Evolutionary conservation across 1,140 invertebrate species (phyloP), one percentile per base, ranked within the genome.

Genomic region (Dryas iulia): DNA sequence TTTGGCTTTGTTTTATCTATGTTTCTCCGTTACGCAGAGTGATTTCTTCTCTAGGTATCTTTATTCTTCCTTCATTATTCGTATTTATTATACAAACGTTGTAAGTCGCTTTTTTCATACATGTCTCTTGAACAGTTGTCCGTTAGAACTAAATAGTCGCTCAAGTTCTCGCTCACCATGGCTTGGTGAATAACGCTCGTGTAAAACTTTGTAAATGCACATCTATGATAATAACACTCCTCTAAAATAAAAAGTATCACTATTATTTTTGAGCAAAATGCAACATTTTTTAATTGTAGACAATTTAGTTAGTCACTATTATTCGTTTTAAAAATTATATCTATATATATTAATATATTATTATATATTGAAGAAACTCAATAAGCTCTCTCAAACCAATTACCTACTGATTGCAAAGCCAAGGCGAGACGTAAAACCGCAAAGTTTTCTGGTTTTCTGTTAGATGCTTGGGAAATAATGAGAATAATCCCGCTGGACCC

Each of bases 401-500:
- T 21, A 21, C 8, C 10, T 18, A 47, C 14, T 39, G n/a, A 18
- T 47, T 2, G 39, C 39, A 47, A 47, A 47, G 7, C 39, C 39
- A 47, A 47, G 39, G 73, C 58, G 63, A 69, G 66, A 71, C 65
- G 59, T 66, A 75, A 71, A 72, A 75, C 69, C 69, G 69, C 69
- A 71, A 47, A 63, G 70, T 73, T 72, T 73, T 72, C 73, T 64
- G 78, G 68, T 64, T 71, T 76, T 71, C 68, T 72, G 74, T 76
- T 66, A 72, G 72, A 18, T 69, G 70, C 69, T 62, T 74, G 76
- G 73, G 82, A 82, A 84, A 83, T 89, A 87, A 87, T 87, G 82
- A 87, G 83, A 78, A 86, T 89, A 83, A 87, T 86, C 82, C 82
- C 72, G 70, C 71, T 54, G 80, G 81, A 78, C 73, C 73, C 78